Conservation (phyloP, 2,113 vertebrate genomes). For the Delphinapterus leucas region DNA sequence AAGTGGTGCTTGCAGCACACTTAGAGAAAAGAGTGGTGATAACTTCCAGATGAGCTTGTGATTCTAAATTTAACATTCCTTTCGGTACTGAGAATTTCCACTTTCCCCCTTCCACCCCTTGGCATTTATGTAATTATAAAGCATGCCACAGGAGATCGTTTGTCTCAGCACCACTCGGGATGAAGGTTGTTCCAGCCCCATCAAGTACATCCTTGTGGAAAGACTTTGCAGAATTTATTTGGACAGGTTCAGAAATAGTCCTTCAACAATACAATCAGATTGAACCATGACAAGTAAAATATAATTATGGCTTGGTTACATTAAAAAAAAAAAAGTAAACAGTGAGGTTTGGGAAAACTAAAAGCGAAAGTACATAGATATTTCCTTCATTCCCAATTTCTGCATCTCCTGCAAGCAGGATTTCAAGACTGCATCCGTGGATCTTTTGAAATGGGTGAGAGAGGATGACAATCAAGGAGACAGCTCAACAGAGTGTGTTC, state of each 20-base stretch:
- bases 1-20: slow-evolving; percentile 71
- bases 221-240: slow-evolving; percentile 61
- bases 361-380: slow-evolving; percentile 22
- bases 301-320: slow-evolving; percentile 51
- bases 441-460: neutral
- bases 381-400: neutral
- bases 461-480: slow-evolving; percentile 3
- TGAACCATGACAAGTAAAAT: slow-evolving; percentile 70
- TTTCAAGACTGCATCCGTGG: neutral
- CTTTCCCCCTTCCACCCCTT: slow-evolving; percentile 64
- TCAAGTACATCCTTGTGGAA: slow-evolving; percentile 55
- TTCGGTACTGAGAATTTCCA: slow-evolving; percentile 81
- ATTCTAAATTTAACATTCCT: slow-evolving; percentile 82
- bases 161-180: slow-evolving; percentile 36
- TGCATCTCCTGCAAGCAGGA: neutral
- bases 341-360: slow-evolving; percentile 57
- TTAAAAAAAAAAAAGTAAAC: slow-evolving; percentile 44
- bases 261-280: slow-evolving; percentile 73
- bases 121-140: slow-evolving; percentile 79
- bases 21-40: slow-evolving; percentile 80
- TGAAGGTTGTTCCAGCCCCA: slow-evolving; percentile 23
- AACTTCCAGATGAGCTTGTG: slow-evolving; percentile 84
- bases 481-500: neutral
- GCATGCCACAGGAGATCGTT: slow-evolving; percentile 75
- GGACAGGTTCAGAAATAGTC: slow-evolving; percentile 73